Evolutionary conservation across 2,888 invertebrate species (phyloP).

Genomic region (Molorchus minor): DNA sequence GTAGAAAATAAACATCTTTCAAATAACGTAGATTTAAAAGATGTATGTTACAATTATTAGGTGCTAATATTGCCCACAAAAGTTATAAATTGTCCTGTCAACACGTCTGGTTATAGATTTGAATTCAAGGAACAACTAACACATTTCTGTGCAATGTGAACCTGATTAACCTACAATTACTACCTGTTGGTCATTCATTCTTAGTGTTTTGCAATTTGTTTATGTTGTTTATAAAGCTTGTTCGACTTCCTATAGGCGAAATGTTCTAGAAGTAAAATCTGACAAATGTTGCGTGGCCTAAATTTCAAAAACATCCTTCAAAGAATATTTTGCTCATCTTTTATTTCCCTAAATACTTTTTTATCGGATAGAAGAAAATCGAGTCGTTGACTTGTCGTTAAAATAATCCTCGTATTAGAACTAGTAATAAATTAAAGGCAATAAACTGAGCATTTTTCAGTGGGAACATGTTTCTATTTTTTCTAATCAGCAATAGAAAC

Average conservation of each 20-base stretch:
- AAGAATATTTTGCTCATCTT: background rate
- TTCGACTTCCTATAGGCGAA: conserved; percentile 11
- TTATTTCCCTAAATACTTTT: conserved; percentile 1
- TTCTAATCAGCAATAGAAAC: conserved; percentile 50
- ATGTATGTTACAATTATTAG: too few species aligned
- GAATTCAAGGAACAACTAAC: background rate
- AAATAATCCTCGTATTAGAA: conserved; percentile 18
- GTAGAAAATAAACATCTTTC: too few species aligned
- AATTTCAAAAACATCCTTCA: too few species aligned
- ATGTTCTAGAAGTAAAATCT: conserved; percentile 12
- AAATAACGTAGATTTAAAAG: too few species aligned
- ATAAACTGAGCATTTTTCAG: conserved; percentile 31
- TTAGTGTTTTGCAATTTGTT: conserved; percentile 39
- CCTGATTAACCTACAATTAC: conserved; percentile 30
- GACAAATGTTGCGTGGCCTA: too few species aligned
- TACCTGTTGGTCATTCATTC: conserved; percentile 34
- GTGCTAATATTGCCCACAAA: too few species aligned
- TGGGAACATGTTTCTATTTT: conserved; percentile 40
- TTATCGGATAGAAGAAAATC: conserved; percentile 9
- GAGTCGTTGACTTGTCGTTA: conserved; percentile 13
- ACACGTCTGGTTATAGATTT: background rate
- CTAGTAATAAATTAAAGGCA: conserved; percentile 21
- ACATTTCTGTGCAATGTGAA: conserved; percentile 15
- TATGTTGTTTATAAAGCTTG: conserved; percentile 33
- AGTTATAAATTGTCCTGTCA: background rate